Percentiles rank a stretch among this genome's conserved stretches.
phyloP scores from a whole-genome alignment of 2,888 invertebrate species.

The Dromius quadrimaculatus region DNA sequence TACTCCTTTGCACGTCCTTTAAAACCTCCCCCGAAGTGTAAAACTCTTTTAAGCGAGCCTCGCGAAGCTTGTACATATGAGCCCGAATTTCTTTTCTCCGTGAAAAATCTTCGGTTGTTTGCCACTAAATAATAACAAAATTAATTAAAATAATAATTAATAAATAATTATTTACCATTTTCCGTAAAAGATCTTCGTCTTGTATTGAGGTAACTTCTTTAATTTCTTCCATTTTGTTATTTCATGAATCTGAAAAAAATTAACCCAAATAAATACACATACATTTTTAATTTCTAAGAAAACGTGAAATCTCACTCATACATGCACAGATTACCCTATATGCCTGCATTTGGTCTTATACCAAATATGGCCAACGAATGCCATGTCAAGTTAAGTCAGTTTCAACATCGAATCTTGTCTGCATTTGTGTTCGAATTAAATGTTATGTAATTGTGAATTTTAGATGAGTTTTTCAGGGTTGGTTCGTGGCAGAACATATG shows the following conservation, averaged over 20 bases:
- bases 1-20: constrained; percentile 57
- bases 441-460: too few species aligned
- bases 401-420: too few species aligned
- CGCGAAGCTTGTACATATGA: constrained; percentile 86
- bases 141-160: constrained; percentile 53
- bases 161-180: constrained; percentile 73
- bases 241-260: constrained; percentile 27
- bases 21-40: constrained; percentile 71
- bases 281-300: background rate
- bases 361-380: constrained; percentile 28
- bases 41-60: constrained; percentile 81
- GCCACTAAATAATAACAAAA: constrained; percentile 84
- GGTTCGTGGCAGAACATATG: background rate
- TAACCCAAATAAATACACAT: background rate
- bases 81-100: constrained; percentile 88
- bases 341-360: constrained; percentile 31
- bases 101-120: constrained; percentile 87
- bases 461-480: background rate
- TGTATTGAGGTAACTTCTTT: constrained; percentile 76
- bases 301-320: background rate
- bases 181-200: constrained; percentile 82
- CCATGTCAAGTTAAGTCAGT: constrained; percentile 29
- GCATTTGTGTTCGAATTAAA: too few species aligned
- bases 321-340: constrained; percentile 26
- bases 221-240: constrained; percentile 34